Percentiles rank a stretch among this genome's conserved stretches.
These are phyloP conservation scores for Heliconius cydno DNA, from an alignment of 2,888 invertebrate species.

Conservation along the genomic window DNA sequence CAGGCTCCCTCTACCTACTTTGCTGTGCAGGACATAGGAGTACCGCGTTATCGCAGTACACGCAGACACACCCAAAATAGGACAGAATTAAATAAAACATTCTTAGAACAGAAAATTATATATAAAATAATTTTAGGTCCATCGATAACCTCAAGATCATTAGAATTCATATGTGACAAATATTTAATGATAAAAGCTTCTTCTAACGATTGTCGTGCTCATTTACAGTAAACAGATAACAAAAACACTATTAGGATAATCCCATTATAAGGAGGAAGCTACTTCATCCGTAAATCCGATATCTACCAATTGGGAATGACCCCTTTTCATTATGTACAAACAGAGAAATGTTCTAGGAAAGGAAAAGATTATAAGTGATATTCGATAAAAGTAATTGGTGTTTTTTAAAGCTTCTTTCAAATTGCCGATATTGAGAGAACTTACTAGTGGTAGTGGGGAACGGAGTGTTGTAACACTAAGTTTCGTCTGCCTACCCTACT, in stretches of 20 bases:
- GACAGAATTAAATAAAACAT: too few relatives aligned
- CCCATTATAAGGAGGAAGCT: constrained; percentile 36
- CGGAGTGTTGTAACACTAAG: too few relatives aligned
- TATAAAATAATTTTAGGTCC: neutral
- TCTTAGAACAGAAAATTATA: neutral
- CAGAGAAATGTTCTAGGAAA: neutral
- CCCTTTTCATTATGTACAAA: constrained; percentile 23
- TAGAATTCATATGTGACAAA: neutral
- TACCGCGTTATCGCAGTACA: too few relatives aligned
- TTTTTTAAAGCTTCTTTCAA: neutral
- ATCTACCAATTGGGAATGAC: constrained; percentile 33
- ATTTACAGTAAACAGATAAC: constrained; percentile 7
- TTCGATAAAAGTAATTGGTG: neutral
- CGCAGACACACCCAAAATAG: too few relatives aligned
- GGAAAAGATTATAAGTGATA: neutral
- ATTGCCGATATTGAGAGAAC: neutral
- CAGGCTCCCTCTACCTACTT: too few relatives aligned
- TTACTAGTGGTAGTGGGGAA: too few relatives aligned
- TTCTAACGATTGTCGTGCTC: neutral
- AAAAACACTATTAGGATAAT: constrained; percentile 35
- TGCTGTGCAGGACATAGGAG: too few relatives aligned
- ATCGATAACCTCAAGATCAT: neutral
- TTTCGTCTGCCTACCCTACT: too few relatives aligned
- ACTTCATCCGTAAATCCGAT: constrained; percentile 34
- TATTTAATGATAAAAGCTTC: constrained; percentile 16